Percentiles rank a stretch among this genome's conserved stretches.
Evolutionary conservation across 2,113 vertebrate genomes (phyloP).

Genomic region (Camelus dromedarius): DNA sequence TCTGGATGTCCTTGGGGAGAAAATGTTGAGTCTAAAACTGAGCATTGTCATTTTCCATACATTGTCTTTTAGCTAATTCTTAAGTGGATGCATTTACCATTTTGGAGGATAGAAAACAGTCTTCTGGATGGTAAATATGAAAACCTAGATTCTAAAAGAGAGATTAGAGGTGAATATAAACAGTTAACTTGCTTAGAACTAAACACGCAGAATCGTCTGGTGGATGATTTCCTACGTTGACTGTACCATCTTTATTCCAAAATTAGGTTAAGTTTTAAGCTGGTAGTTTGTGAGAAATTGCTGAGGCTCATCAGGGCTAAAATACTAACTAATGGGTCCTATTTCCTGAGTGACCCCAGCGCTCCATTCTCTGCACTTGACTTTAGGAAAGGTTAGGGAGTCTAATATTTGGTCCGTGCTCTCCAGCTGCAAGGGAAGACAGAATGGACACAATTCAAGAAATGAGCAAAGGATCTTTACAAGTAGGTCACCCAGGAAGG

Average conservation of each 20-base stretch:
- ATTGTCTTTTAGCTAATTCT: constrained; percentile 6
- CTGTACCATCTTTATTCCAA: neutral
- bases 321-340: neutral
- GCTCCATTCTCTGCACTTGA: neutral
- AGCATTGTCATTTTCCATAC: neutral
- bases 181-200: constrained; percentile 11
- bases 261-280: constrained; percentile 56
- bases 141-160: constrained; percentile 34
- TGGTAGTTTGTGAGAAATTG: constrained; percentile 46
- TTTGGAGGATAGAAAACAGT: neutral
- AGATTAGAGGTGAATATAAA: neutral
- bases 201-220: neutral
- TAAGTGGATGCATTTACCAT: neutral
- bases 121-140: constrained; percentile 27
- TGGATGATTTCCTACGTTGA: neutral
- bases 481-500: neutral
- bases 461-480: neutral
- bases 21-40: neutral
- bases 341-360: constrained; percentile 21
- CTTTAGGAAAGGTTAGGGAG: neutral
- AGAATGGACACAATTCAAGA: neutral
- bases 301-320: constrained; percentile 4
- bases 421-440: neutral
- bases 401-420: neutral
- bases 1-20: neutral